phyloP scores from a whole-genome alignment of 2,888 invertebrate species.

The Embidobia sp. region DNA sequence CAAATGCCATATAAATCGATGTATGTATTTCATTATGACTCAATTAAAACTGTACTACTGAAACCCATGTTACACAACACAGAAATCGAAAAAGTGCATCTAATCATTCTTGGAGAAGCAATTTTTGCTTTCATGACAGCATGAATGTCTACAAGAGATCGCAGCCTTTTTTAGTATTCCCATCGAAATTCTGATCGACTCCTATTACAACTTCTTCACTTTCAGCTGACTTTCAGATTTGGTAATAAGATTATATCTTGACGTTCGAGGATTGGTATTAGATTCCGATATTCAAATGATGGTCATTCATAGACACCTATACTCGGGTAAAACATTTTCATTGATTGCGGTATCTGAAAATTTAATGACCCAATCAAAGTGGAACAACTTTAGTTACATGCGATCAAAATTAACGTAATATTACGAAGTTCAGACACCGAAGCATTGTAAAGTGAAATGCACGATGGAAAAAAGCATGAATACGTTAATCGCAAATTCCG shows the following conservation, averaged over 20 bases:
- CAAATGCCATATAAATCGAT: no score
- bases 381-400: constrained; percentile 30
- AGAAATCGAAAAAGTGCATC: no score
- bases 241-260: constrained; percentile 10
- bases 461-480: no score
- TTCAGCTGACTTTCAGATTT: constrained; percentile 14
- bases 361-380: constrained; percentile 30
- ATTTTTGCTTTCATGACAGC: no score
- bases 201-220: constrained; percentile 5
- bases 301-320: constrained; percentile 27
- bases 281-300: constrained; percentile 39
- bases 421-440: constrained; percentile 26
- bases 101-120: no score
- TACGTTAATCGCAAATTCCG: no score
- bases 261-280: constrained; percentile 13
- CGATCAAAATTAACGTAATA: constrained; percentile 25
- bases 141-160: no score
- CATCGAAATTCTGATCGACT: no score
- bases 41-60: no score
- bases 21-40: no score
- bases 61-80: no score
- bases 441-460: constrained; percentile 3
- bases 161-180: no score
- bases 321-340: constrained; percentile 31
- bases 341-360: constrained; percentile 34